Base-by-base conservation (phyloP, 2,888 invertebrate species). In the Amblyjoppa fuscipennis region DNA sequence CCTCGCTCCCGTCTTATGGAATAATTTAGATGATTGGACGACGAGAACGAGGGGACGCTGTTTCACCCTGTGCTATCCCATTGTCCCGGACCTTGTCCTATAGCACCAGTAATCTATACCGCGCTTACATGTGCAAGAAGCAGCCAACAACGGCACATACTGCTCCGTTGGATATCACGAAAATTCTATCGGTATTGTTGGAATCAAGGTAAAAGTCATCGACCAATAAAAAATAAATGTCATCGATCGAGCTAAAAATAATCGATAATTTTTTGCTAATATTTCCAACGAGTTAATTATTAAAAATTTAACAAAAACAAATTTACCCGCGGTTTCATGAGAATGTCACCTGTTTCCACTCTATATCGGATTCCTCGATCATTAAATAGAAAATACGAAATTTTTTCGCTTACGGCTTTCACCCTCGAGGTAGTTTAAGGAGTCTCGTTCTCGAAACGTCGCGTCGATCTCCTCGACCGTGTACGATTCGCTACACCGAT, bases 21-120 rank as follows among this genome's bases (percentile, higher is more conserved):
- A 93, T 93, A 93, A 93, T 93, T 93, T 92, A 91, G 92, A 93
- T 92, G 92, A 93, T 93, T 93, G 92, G 91, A 92, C 87, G 70
- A 83, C 51, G 84, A 69, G 78, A 81, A 83, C 77, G 76, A 78
- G 84, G 87, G 89, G 90, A 88, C 71, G 78, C 77, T 77, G 83
- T 92, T 91, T 91, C 88, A 85, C 87, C 88, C 88, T 85, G 87
- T 73, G 66, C 85, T 85, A 85, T 86, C 82, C 88, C 86, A 88
- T 89, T 89, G 88, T 89, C 86, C 87, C 69, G 73, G 80, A 87
- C 61, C 78, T 83, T 31, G 34, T 71, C 68, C 45, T 77, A 53
- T 41, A 73, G 34, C 45, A 73, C 28, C 66, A 31, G 25, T 25
- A 45, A 20, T 38, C 38, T 68, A 38, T 64, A 70, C 71, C 38